phyloP scores from a whole-genome alignment of 1,140 invertebrate species.

The Halotydeus destructor region DNA sequence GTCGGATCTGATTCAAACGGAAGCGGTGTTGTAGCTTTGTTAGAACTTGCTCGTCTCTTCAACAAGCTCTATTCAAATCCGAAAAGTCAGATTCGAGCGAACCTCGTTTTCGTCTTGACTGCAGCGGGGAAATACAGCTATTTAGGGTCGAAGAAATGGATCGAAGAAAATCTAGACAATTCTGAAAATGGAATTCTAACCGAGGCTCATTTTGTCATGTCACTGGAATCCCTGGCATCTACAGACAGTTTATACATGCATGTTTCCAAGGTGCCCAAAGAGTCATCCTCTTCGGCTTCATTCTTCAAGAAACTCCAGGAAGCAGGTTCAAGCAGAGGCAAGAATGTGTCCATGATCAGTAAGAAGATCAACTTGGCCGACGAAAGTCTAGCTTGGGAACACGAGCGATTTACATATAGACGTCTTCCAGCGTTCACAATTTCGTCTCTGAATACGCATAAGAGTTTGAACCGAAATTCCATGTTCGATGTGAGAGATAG shows the following conservation, averaged over 20 bases:
- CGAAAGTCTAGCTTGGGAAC: constrained; percentile 81
- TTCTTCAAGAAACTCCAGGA: constrained; percentile 38
- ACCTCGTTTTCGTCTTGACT: constrained; percentile 71
- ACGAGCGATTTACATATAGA: constrained; percentile 82
- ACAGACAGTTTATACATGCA: constrained; percentile 52
- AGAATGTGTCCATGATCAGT: constrained; percentile 52
- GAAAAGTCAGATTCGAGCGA: constrained; percentile 56
- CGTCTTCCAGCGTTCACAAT: constrained; percentile 74
- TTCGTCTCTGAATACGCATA: constrained; percentile 42
- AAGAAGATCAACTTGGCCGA: constrained; percentile 97
- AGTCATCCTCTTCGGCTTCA: constrained; percentile 45
- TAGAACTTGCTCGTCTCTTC: constrained; percentile 73
- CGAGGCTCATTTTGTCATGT: constrained; percentile 66
- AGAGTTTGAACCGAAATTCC: constrained; percentile 21
- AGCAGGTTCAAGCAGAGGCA: not conserved
- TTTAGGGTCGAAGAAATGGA: constrained; percentile 83
- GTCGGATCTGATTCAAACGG: constrained; percentile 78
- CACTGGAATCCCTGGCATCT: constrained; percentile 58
- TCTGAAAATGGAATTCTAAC: constrained; percentile 33
- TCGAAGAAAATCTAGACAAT: constrained; percentile 76
- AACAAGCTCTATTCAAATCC: constrained; percentile 65
- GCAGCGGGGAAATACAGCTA: constrained; percentile 89
- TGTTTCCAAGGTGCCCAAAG: constrained; percentile 85
- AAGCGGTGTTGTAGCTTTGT: constrained; percentile 63
- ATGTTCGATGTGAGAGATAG: constrained; percentile 29